Evolutionary conservation across 2,797 vertebrate genomes (phyloP).

Genomic region (Erethizon dorsatum): DNA sequence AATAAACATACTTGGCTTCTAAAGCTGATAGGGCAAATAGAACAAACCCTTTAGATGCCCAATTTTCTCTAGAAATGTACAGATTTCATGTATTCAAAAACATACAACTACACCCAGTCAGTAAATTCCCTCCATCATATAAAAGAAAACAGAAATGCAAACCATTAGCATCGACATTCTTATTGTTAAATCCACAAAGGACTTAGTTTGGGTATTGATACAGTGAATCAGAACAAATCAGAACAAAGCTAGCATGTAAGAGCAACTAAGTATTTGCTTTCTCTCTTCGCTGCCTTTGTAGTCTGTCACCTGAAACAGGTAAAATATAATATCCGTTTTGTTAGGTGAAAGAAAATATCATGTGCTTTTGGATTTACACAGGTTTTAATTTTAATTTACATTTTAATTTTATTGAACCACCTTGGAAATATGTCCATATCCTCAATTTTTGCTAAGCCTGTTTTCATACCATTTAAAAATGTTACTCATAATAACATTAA

Average conservation of each 20-base stretch:
- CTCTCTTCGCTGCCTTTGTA: neutral
- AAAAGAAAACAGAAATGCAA: neutral
- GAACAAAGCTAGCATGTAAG: accelerated
- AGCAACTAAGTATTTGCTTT: accelerated
- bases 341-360: neutral
- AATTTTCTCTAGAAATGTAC: neutral
- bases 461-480: neutral
- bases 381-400: accelerated
- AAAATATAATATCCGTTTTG: neutral
- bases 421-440: too few species aligned
- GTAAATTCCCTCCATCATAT: accelerated
- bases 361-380: neutral
- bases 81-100: neutral
- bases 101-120: neutral
- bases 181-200: too few species aligned
- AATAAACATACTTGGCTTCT: too few species aligned
- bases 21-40: neutral
- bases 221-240: neutral
- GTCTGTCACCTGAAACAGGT: neutral
- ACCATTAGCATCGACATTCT: neutral
- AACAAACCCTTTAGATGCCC: neutral
- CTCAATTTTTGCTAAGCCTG: neutral
- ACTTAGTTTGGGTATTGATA: too few species aligned
- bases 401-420: neutral
- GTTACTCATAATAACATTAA: neutral